Evolutionary conservation across 1,140 invertebrate species (phyloP).

Genomic region (Planococcus citri): DNA sequence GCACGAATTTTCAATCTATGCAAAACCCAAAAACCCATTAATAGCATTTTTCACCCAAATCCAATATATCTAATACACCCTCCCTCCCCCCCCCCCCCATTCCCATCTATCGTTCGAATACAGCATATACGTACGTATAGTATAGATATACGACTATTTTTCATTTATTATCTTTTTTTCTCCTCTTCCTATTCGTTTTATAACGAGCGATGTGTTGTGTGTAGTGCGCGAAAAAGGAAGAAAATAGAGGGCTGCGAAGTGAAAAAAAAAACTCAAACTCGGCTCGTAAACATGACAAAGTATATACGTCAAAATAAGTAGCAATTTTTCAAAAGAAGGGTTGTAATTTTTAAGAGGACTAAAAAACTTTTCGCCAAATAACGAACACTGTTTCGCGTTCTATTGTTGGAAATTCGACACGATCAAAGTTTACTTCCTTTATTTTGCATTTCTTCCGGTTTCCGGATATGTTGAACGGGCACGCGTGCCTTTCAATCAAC

Average conservation of each 20-base stretch:
- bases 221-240: background rate
- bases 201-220: too few species aligned
- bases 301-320: background rate
- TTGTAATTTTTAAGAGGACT: background rate
- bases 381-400: background rate
- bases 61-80: too few species aligned
- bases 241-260: background rate
- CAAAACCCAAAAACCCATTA: background rate
- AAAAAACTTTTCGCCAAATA: slow-evolving; percentile 8
- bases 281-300: background rate
- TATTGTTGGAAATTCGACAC: background rate
- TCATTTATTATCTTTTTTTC: background rate
- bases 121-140: too few species aligned
- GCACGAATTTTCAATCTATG: background rate
- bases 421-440: background rate
- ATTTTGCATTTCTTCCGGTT: background rate
- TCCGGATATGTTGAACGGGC: background rate
- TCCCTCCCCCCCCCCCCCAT: too few species aligned
- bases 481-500: background rate
- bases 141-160: background rate
- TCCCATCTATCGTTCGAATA: too few species aligned
- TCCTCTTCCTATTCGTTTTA: too few species aligned
- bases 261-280: too few species aligned
- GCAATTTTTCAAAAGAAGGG: slow-evolving; percentile 6
- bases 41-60: background rate